These are phyloP conservation scores for Drosophila persimilis DNA, from an alignment of 1,140 invertebrate genomes.

Conservation along the genomic window DNA sequence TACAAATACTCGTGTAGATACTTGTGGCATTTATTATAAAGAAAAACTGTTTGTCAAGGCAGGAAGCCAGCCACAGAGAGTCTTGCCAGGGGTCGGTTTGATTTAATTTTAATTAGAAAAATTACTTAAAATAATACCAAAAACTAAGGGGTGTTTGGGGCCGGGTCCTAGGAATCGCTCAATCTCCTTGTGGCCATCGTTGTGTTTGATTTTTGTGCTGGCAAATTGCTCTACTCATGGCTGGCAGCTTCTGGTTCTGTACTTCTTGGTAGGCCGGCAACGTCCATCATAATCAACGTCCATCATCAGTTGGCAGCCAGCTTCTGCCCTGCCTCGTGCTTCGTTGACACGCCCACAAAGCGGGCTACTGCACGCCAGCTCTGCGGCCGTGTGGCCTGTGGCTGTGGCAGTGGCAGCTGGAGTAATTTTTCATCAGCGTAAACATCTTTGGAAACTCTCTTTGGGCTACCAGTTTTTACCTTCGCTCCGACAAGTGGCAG, in stretches of 20 bases:
- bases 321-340: slow-evolving; percentile 10
- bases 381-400: slow-evolving; percentile 42
- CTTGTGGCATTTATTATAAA: slow-evolving; percentile 79
- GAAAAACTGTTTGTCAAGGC: slow-evolving; percentile 11
- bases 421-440: slow-evolving; percentile 78
- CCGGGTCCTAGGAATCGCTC: slow-evolving; percentile 68
- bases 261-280: slow-evolving; percentile 57
- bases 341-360: slow-evolving; percentile 43
- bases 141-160: slow-evolving; percentile 72
- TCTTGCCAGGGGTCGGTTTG: slow-evolving; percentile 6
- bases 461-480: slow-evolving; percentile 57
- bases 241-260: slow-evolving; percentile 37
- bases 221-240: slow-evolving; percentile 42
- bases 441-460: slow-evolving; percentile 66
- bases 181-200: slow-evolving; percentile 43
- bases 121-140: slow-evolving; percentile 78
- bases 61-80: slow-evolving; percentile 59
- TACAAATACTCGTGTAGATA: slow-evolving; percentile 56
- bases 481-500: slow-evolving; percentile 23
- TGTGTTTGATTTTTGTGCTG: slow-evolving; percentile 13
- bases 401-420: slow-evolving; percentile 67
- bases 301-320: slow-evolving; percentile 75
- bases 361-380: slow-evolving; percentile 24
- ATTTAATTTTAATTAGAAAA: slow-evolving; percentile 68
- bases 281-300: slow-evolving; percentile 75